Evolutionary conservation across 2,797 vertebrate genomes (phyloP).

Genomic region (Artibeus jamaicensis): DNA sequence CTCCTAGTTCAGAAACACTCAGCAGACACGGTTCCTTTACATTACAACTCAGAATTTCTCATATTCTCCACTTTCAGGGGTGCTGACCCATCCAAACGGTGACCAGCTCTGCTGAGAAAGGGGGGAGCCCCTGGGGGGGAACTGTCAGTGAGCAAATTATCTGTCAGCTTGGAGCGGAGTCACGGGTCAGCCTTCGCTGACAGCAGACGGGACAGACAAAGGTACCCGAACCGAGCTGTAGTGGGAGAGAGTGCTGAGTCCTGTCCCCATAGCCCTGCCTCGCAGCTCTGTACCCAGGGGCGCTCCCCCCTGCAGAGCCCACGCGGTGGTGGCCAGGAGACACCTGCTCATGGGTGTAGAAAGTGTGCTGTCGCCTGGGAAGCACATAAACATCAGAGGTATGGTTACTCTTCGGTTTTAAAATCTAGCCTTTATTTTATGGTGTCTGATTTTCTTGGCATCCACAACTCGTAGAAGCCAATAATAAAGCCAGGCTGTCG

Average conservation of each 20-base stretch:
- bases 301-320: background rate
- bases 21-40: background rate
- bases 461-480: background rate
- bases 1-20: background rate
- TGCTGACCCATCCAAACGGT: background rate
- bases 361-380: background rate
- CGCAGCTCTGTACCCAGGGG: background rate
- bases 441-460: slow-evolving; percentile 47
- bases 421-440: slow-evolving; percentile 37
- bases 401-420: slow-evolving; percentile 37
- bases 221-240: rapidly evolving
- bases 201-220: background rate
- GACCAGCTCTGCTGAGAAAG: background rate
- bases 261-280: background rate
- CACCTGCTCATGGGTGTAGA: background rate
- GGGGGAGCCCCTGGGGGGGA: background rate
- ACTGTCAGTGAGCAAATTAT: background rate
- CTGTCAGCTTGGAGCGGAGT: no score
- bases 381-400: background rate
- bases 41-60: background rate
- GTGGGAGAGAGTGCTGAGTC: background rate
- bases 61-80: background rate
- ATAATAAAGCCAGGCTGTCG: slow-evolving; percentile 1
- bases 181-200: background rate
- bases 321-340: no score